Evolutionary conservation across 2,797 vertebrate genomes (phyloP).

Genomic region (Acropternis orthonyx): DNA sequence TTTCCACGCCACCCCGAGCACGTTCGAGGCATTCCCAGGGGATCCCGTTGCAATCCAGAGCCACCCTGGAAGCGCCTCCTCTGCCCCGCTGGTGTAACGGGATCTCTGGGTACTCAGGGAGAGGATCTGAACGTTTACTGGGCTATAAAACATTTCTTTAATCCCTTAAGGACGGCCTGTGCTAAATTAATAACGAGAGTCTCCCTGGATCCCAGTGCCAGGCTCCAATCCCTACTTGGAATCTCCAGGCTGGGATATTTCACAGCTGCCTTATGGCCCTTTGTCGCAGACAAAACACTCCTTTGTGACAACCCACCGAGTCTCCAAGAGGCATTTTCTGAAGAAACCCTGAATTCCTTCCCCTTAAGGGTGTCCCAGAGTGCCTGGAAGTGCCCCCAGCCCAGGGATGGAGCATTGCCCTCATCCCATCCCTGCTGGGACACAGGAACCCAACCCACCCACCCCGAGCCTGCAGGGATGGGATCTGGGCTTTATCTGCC

Average conservation of each 20-base stretch:
- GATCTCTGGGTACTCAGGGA: not conserved
- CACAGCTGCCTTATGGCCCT: not conserved
- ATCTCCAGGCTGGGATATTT: not conserved
- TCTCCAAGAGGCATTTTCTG: not conserved
- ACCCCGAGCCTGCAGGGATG: not conserved
- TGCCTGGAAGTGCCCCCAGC: not conserved
- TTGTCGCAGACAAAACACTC: not conserved
- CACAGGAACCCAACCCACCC: not conserved
- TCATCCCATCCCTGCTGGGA: rapidly evolving
- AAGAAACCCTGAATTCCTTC: not conserved
- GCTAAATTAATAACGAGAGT: not conserved
- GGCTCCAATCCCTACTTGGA: rapidly evolving
- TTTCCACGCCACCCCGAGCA: rapidly evolving
- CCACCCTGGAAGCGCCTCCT: rapidly evolving
- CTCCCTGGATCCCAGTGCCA: rapidly evolving
- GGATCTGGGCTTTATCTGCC: not conserved
- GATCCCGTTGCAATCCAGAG: not conserved
- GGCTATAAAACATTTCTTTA: not conserved
- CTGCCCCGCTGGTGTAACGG: not conserved
- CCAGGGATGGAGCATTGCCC: rapidly evolving
- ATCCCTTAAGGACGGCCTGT: not conserved
- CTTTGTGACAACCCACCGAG: not conserved
- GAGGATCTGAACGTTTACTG: not conserved
- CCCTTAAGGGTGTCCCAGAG: rapidly evolving
- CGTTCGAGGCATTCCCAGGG: not conserved